Conservation (phyloP, 53 echinoderm and acorn worm species). For the Patiria pectinifera region DNA sequence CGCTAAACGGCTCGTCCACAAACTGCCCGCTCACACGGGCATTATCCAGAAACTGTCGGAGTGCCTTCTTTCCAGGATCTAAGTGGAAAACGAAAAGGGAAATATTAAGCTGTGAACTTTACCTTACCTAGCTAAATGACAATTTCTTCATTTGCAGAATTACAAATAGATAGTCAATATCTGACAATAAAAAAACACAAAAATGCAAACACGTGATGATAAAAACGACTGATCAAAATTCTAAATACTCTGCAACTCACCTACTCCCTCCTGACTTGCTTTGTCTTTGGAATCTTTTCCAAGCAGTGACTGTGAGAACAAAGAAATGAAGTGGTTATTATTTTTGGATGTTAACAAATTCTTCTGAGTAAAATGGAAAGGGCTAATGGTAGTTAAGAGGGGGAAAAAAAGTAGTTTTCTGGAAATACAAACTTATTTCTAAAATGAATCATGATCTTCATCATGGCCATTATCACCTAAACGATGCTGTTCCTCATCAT, state of each 20-base stretch:
- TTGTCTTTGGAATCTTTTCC: slow-evolving; percentile 8
- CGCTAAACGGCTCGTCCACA: slow-evolving; percentile 33
- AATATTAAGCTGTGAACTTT: not conserved
- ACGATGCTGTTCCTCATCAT: no score
- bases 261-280: slow-evolving; percentile 19
- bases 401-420: not conserved
- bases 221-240: no score
- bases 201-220: no score
- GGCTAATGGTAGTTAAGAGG: no score
- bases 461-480: no score
- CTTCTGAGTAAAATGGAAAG: not conserved
- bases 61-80: slow-evolving; percentile 21
- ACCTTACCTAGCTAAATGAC: not conserved
- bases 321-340: not conserved
- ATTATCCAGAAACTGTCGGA: slow-evolving; percentile 13
- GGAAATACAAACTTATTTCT: no score
- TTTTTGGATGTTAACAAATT: not conserved
- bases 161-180: no score
- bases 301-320: slow-evolving; percentile 13
- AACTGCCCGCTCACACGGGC: slow-evolving; percentile 27
- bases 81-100: not conserved
- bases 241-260: no score
- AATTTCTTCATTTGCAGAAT: not conserved
- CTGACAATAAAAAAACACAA: no score
- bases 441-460: no score